phyloP scores from a whole-genome alignment of 23 tunicate genomes.

The Botrylloides violaceus region DNA sequence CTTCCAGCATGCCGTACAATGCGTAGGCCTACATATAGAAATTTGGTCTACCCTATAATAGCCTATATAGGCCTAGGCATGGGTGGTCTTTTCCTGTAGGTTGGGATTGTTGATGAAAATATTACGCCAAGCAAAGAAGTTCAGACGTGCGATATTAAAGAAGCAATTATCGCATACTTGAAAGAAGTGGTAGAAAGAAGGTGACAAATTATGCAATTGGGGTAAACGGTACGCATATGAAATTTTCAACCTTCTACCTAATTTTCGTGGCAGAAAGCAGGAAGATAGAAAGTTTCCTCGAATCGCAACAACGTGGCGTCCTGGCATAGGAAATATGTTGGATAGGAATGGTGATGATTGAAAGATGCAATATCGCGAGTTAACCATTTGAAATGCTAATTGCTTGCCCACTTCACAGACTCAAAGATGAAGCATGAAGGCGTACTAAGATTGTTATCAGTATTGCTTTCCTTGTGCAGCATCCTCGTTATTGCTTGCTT shows the following conservation, averaged over 20 bases:
- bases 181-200: background rate
- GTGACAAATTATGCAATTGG: background rate
- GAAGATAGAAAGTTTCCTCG: background rate
- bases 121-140: background rate
- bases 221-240: background rate
- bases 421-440: background rate
- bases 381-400: background rate
- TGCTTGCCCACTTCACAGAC: background rate
- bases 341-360: background rate
- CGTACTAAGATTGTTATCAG: background rate
- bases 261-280: background rate
- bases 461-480: background rate
- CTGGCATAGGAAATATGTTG: background rate
- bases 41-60: too few relatives aligned
- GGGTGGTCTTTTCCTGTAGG: too few relatives aligned
- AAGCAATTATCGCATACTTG: background rate
- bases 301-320: background rate
- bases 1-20: too few relatives aligned
- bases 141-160: slow-evolving; percentile 1
- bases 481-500: background rate
- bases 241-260: background rate
- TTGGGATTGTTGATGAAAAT: background rate
- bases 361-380: background rate
- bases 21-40: too few relatives aligned
- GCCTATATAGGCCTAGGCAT: too few relatives aligned